phyloP scores from a whole-genome alignment of 64 coral and sea anemone species.

The Porites australiensis region DNA sequence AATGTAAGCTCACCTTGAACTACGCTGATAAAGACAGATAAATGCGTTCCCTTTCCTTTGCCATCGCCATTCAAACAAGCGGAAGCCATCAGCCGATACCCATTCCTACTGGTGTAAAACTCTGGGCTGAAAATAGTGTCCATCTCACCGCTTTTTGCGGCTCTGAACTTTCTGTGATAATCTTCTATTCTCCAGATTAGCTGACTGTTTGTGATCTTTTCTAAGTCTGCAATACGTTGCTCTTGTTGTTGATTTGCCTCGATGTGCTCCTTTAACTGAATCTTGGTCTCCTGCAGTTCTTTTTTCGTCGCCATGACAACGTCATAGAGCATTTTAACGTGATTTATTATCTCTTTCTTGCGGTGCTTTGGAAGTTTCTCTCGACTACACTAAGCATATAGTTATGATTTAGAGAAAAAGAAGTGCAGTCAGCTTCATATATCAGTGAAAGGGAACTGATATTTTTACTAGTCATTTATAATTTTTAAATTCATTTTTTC shows the following conservation, averaged over 20 bases:
- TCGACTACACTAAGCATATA: conserved; percentile 73
- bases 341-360: conserved; percentile 81
- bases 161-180: conserved; percentile 78
- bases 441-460: too few species aligned
- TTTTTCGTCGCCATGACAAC: conserved; percentile 70
- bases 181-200: conserved; percentile 96
- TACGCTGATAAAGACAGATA: conserved; percentile 86
- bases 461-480: too few species aligned
- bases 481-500: too few species aligned
- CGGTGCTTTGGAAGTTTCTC: conserved; percentile 93
- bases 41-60: conserved; percentile 84
- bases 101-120: conserved; percentile 86
- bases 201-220: conserved; percentile 85
- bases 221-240: conserved; percentile 77
- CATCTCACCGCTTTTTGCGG: conserved; percentile 75
- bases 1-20: conserved; percentile 65
- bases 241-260: conserved; percentile 39
- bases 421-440: background rate
- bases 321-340: conserved; percentile 76
- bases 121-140: conserved; percentile 80
- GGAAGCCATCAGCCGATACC: conserved; percentile 82
- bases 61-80: conserved; percentile 87
- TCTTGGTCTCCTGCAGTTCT: conserved; percentile 13
- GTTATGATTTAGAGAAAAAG: background rate
- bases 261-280: conserved; percentile 57